These are phyloP conservation scores for Lepidotrigona ventralis DNA, from an alignment of 1,140 invertebrate species.

Conservation along the genomic window DNA sequence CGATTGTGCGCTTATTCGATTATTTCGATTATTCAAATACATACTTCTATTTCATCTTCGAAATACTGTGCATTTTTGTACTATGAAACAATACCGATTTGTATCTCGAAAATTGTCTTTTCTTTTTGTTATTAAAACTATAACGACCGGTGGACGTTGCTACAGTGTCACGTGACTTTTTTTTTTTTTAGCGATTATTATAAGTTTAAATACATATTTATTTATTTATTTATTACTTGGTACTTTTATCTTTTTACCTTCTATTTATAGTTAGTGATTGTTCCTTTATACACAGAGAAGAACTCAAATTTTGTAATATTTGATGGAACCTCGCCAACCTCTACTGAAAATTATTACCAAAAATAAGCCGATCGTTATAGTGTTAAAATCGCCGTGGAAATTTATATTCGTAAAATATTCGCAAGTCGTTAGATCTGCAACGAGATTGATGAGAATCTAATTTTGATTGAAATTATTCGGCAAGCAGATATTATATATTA, in stretches of 20 bases:
- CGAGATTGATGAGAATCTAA: not conserved
- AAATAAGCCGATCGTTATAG: too few relatives aligned
- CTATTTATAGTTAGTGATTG: too few relatives aligned
- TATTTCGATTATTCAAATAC: not conserved
- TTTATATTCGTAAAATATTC: not conserved
- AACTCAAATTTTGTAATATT: too few relatives aligned
- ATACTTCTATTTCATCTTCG: not conserved
- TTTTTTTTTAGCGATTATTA: not conserved
- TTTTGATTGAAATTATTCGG: not conserved
- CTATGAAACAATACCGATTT: not conserved
- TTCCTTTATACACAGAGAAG: too few relatives aligned
- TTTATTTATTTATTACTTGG: too few relatives aligned
- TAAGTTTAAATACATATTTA: too few relatives aligned
- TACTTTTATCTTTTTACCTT: too few relatives aligned
- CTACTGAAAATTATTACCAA: too few relatives aligned
- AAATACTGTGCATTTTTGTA: not conserved
- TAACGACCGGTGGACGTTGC: too few relatives aligned
- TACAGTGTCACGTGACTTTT: not conserved
- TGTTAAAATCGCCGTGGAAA: not conserved
- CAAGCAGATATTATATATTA: not conserved
- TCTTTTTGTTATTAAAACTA: not conserved
- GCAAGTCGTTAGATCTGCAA: slow-evolving; percentile 44
- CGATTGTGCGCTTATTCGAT: not conserved
- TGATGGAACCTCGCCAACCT: too few relatives aligned
- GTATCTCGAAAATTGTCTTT: not conserved